Evolutionary conservation across 2,113 vertebrate species (phyloP), one percentile per base, ranked within the genome.

Genomic region (Seriola dumerili): DNA sequence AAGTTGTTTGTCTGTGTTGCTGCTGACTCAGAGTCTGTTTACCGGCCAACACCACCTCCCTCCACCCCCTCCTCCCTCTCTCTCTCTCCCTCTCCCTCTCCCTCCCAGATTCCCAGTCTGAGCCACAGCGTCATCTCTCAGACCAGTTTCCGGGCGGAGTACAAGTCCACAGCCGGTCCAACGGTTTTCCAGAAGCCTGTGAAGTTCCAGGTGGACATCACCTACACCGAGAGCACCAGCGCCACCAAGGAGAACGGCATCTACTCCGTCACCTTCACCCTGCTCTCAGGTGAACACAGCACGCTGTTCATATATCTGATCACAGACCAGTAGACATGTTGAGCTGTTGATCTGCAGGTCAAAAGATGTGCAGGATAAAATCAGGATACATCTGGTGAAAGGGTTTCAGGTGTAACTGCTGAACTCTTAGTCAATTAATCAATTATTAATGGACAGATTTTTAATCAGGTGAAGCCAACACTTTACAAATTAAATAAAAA

Each of bases 121-220:
- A 97, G 98, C 94, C 98, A 99, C 96, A 99, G 98, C 32, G 98
- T 99, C 90, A 96, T 99, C 94, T 99, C 98, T 42, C 98, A 99
- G 95, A 99, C 97, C 44, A 99, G 98, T 95, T 99, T 99, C 94
- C 96, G 98, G 88, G 98, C 98, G 4, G 98, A 99, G 91, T 98
- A 99, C 87, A 99, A 99, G 91, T 98, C 98, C 46, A 97, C 97
- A 2, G 97, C 97, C 12, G 97, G 98, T 68, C 98, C 98, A 0
- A 98, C 98, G 5, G 98, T 99, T 92, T 99, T 99, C 95, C 98
- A 99, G 95, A 99, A 99, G 94, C 98, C 98, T 0, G 98, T 99
- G 77, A 98, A 97, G 94, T 99, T 99, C 93, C 98, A 99, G 91
- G 98, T 99, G 95, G 98, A 99, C 88, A 99, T 99, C 95, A 99